phyloP scores from a whole-genome alignment of 2,888 invertebrate genomes.

The Spilosoma lubricipeda region DNA sequence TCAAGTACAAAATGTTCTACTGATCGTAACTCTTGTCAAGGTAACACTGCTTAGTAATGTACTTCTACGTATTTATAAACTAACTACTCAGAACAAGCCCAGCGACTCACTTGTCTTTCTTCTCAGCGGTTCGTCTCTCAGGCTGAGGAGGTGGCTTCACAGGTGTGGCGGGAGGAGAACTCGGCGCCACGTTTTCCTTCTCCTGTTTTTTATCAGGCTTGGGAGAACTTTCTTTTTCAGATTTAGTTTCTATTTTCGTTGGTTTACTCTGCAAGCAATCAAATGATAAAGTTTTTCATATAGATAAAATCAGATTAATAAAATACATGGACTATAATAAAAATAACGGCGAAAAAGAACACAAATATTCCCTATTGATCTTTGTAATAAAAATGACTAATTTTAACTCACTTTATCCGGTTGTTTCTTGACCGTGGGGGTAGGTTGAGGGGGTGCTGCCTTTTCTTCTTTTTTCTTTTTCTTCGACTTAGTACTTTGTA shows the following conservation, averaged over 20 bases:
- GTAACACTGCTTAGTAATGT: neutral
- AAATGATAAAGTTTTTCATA: too few relatives aligned
- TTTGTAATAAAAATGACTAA: neutral
- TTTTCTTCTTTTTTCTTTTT: conserved; percentile 81
- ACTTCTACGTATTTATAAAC: neutral
- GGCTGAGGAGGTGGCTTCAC: conserved; percentile 56
- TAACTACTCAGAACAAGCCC: neutral
- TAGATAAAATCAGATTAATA: too few relatives aligned
- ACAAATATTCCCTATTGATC: neutral
- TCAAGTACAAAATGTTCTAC: too few relatives aligned
- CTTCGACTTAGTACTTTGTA: conserved; percentile 88
- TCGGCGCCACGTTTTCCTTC: conserved; percentile 83
- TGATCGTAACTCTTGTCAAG: too few relatives aligned
- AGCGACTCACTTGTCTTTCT: conserved; percentile 77
- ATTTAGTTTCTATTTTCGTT: conserved; percentile 70
- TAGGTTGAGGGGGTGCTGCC: conserved; percentile 62
- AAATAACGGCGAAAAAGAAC: neutral
- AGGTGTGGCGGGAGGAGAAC: conserved; percentile 72
- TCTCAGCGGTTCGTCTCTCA: conserved; percentile 64
- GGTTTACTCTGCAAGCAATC: conserved; percentile 66
- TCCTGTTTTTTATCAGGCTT: conserved; percentile 80
- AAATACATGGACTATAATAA: neutral
- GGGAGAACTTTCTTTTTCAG: conserved; percentile 69
- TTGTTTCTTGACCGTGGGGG: conserved; percentile 69
- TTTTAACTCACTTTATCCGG: conserved; percentile 71